These are phyloP conservation scores for Heliocidaris erythrogramma DNA, from an alignment of 35 echinoderm and acorn worm genomes.

Conservation along the genomic window DNA sequence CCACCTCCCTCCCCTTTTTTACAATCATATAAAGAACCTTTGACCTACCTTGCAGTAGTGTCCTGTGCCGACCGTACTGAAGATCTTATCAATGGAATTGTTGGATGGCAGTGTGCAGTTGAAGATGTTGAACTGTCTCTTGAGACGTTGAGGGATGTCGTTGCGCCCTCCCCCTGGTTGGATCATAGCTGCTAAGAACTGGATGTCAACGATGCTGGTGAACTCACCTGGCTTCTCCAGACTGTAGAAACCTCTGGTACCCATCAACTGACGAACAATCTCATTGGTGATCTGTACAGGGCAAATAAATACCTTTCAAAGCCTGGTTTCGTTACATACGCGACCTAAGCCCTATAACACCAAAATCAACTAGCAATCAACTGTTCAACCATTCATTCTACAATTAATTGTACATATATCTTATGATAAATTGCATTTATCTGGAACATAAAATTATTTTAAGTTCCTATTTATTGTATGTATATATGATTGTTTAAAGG, in stretches of 20 bases:
- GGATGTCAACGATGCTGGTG: conserved; percentile 99
- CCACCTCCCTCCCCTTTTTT: too few species aligned
- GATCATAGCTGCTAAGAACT: conserved; percentile 98
- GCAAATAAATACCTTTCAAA: too few species aligned
- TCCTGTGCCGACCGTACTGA: conserved; percentile 71
- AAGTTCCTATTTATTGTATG: too few species aligned
- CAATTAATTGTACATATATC: too few species aligned
- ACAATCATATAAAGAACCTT: neutral
- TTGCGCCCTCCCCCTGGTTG: conserved; percentile 95
- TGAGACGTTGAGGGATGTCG: conserved; percentile 97
- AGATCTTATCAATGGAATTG: conserved; percentile 97
- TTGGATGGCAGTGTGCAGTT: conserved; percentile 97
- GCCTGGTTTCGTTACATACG: neutral
- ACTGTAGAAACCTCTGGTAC: conserved; percentile 90
- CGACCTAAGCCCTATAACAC: neutral
- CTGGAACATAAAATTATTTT: too few species aligned
- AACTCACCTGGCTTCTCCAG: conserved; percentile 99
- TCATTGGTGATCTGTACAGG: conserved; percentile 92
- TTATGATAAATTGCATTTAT: too few species aligned
- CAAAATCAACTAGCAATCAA: too few species aligned
- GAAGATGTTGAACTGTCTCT: conserved; percentile 98
- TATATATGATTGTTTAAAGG: too few species aligned
- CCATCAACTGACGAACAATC: conserved; percentile 97
- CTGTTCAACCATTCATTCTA: too few species aligned
- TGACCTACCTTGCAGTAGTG: conserved; percentile 82